Evolutionary conservation across 2,113 vertebrate genomes (phyloP).

Genomic region (Poeciliopsis prolifica): DNA sequence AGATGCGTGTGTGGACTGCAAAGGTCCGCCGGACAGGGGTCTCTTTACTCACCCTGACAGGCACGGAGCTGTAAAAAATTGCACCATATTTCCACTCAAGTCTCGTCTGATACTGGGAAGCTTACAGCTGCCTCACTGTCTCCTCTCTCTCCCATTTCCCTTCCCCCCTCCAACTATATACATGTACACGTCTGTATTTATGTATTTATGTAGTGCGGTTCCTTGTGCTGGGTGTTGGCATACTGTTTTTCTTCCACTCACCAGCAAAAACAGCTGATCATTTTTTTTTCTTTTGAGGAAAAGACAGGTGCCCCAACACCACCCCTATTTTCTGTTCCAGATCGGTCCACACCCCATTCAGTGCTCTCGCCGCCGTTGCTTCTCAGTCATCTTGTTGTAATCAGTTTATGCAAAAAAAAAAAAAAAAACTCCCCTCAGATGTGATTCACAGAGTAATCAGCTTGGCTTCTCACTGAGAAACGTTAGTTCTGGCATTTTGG

Average conservation of each 20-base stretch:
- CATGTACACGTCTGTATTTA: not conserved
- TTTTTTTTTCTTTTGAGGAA: slow-evolving; percentile 26
- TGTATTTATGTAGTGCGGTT: slow-evolving; percentile 6
- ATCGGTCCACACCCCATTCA: slow-evolving; percentile 16
- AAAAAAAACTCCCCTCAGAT: slow-evolving; percentile 45
- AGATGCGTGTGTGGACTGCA: slow-evolving; percentile 32
- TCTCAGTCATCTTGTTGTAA: slow-evolving; percentile 58
- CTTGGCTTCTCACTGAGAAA: slow-evolving; percentile 75
- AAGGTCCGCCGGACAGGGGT: slow-evolving; percentile 56
- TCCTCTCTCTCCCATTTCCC: slow-evolving; percentile 4
- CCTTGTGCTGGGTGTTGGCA: slow-evolving; percentile 14
- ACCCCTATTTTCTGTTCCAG: not conserved
- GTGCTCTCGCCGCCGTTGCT: not conserved
- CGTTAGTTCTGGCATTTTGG: slow-evolving; percentile 65
- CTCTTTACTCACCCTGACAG: slow-evolving; percentile 63
- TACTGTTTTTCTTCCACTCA: slow-evolving; percentile 1
- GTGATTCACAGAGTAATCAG: slow-evolving; percentile 74
- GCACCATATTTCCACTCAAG: slow-evolving; percentile 66
- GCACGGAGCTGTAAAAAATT: slow-evolving; percentile 61
- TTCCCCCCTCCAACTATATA: slow-evolving; percentile 17
- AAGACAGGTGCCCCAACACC: slow-evolving; percentile 29
- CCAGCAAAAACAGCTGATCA: slow-evolving; percentile 44
- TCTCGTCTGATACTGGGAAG: slow-evolving; percentile 62
- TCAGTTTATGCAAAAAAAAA: slow-evolving; percentile 62
- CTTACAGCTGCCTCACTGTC: slow-evolving; percentile 64